Evolutionary conservation across 2,797 vertebrate genomes (phyloP).

Genomic region (Poeciliopsis turneri): DNA sequence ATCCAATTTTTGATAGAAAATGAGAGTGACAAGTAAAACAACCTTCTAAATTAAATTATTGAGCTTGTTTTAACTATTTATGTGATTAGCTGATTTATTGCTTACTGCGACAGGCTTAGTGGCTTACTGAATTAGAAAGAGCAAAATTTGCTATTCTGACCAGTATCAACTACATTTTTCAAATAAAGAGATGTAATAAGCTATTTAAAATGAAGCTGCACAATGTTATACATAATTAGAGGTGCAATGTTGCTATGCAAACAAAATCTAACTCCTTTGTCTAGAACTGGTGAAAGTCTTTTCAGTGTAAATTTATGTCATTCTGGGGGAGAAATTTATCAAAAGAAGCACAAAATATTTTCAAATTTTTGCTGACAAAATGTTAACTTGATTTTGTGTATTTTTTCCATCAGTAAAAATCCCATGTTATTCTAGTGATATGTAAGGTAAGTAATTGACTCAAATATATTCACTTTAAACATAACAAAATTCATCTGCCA

Average conservation of each 20-base stretch:
- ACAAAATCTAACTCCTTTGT: background rate
- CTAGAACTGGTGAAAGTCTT: background rate
- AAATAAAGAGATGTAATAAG: background rate
- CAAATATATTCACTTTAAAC: constrained; percentile 1
- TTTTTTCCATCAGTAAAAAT: background rate
- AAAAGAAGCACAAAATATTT: background rate
- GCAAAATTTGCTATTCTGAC: background rate
- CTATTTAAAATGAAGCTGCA: background rate
- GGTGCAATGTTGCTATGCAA: background rate
- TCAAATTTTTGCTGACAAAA: background rate
- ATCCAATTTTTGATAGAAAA: no score
- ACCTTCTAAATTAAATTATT: no score
- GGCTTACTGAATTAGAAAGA: background rate
- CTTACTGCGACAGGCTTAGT: no score
- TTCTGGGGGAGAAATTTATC: background rate
- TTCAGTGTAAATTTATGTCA: background rate
- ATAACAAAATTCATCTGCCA: background rate
- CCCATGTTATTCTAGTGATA: background rate
- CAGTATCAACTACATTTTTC: background rate
- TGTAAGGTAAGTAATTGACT: no score
- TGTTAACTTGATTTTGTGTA: background rate
- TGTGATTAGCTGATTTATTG: no score
- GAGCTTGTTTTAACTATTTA: no score
- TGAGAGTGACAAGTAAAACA: no score
- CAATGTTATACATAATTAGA: background rate